Evolutionary conservation across 1,140 invertebrate species (phyloP).

Genomic region (Diuraphis noxia): DNA sequence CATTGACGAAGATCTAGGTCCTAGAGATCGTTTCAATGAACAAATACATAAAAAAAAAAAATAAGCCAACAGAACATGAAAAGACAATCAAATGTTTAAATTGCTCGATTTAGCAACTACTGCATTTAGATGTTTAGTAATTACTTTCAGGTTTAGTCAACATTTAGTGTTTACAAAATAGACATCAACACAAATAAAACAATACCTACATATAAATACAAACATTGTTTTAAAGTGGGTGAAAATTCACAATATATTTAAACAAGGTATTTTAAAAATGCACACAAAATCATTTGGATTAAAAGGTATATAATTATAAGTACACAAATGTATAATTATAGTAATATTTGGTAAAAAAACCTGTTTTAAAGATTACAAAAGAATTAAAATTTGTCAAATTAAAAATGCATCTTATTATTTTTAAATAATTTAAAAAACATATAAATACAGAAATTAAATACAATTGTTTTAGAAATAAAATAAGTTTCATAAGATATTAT

Average conservation of each 20-base stretch:
- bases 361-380: neutral
- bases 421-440: neutral
- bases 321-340: neutral
- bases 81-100: neutral
- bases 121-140: neutral
- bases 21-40: no score
- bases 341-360: conserved; percentile 32
- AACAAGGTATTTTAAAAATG: conserved; percentile 14
- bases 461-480: neutral
- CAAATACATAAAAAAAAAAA: neutral
- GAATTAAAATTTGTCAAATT: neutral
- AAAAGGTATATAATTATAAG: neutral
- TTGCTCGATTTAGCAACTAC: neutral
- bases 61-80: neutral
- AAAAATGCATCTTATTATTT: conserved; percentile 1
- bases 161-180: neutral
- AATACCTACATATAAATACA: neutral
- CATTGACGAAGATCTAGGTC: no score
- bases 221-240: neutral
- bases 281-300: conserved; percentile 14
- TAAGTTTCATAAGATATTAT: neutral
- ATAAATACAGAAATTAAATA: neutral
- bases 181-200: neutral
- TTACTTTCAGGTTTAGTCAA: neutral
- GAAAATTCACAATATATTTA: conserved; percentile 38